phyloP scores from a whole-genome alignment of 2,113 vertebrate species.

The Tor tambroides region DNA sequence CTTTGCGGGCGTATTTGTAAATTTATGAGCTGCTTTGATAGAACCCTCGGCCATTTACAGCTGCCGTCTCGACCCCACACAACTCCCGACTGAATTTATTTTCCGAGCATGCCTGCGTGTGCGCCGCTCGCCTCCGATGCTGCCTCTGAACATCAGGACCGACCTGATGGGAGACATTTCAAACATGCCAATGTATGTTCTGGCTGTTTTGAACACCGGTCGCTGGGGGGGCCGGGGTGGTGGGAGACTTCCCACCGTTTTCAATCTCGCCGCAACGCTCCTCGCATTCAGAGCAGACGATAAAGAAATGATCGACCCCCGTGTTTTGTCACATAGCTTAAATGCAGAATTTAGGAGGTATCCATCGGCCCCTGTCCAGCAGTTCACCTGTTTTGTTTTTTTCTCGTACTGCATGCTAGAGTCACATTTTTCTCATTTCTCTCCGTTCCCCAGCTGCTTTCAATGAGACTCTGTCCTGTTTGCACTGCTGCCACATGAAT shows the following conservation, averaged over 20 bases:
- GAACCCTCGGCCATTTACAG: constrained; percentile 58
- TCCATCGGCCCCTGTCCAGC: constrained; percentile 69
- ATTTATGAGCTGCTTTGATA: constrained; percentile 60
- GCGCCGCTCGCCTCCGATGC: constrained; percentile 41
- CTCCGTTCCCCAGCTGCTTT: constrained; percentile 84
- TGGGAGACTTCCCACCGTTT: constrained; percentile 64
- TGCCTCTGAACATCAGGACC: constrained; percentile 56
- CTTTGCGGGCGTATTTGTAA: constrained; percentile 43
- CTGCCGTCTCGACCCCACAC: constrained; percentile 52
- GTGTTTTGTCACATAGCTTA: constrained; percentile 61
- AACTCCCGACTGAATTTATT: constrained; percentile 59
- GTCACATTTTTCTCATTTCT: constrained; percentile 83
- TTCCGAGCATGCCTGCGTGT: constrained; percentile 52
- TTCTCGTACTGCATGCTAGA: constrained; percentile 70
- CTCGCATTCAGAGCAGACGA: constrained; percentile 61
- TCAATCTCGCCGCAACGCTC: constrained; percentile 59
- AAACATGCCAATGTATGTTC: constrained; percentile 62
- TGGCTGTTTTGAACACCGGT: constrained; percentile 60
- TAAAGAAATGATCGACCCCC: constrained; percentile 60
- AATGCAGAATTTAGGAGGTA: constrained; percentile 63
- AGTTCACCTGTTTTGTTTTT: constrained; percentile 31
- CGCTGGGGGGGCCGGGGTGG: constrained; percentile 29
- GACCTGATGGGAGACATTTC: constrained; percentile 65
- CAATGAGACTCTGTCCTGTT: constrained; percentile 81
- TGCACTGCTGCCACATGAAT: constrained; percentile 74